Percentiles rank a stretch among this genome's conserved stretches.
phyloP scores from a whole-genome alignment of 1,140 invertebrate species.

The Lasioglossum baleicum region DNA sequence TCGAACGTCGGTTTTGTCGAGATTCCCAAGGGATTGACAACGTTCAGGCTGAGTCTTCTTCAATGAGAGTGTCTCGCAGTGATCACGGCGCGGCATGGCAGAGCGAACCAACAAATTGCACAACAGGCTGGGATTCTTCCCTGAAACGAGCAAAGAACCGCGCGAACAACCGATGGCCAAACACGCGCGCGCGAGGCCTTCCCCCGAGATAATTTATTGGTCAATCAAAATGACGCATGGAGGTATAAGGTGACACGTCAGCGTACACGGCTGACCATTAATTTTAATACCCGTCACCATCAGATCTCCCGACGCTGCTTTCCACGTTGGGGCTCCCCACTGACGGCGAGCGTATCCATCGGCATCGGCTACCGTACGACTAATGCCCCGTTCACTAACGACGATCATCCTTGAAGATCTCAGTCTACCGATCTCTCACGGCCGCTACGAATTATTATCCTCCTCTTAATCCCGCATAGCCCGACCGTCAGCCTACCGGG shows the following conservation, averaged over 20 bases:
- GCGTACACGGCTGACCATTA: conserved; percentile 76
- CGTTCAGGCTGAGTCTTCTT: too few species aligned
- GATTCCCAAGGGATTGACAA: too few species aligned
- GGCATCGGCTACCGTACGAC: conserved; percentile 74
- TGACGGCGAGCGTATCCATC: conserved; percentile 60
- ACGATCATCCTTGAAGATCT: conserved; percentile 68
- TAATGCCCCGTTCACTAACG: conserved; percentile 67
- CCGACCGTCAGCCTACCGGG: conserved; percentile 7
- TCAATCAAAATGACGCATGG: conserved; percentile 79
- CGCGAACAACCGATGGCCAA: conserved; percentile 46
- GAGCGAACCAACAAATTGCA: conserved; percentile 25
- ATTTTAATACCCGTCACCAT: conserved; percentile 77
- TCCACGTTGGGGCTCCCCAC: conserved; percentile 50
- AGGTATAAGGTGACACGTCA: conserved; percentile 79
- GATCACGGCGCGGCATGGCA: background rate
- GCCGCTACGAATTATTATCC: conserved; percentile 64
- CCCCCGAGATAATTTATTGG: conserved; percentile 76
- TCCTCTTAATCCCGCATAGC: conserved; percentile 50
- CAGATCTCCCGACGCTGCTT: conserved; percentile 64
- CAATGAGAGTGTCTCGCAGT: background rate
- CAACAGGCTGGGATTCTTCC: conserved; percentile 34
- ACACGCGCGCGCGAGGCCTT: conserved; percentile 53
- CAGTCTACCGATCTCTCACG: conserved; percentile 59
- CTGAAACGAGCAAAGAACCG: conserved; percentile 39
- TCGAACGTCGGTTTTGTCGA: too few species aligned